Percentiles rank a stretch among this genome's conserved stretches.
phyloP scores from a whole-genome alignment of 1,140 invertebrate species.

The Neodiprion pinetum region DNA sequence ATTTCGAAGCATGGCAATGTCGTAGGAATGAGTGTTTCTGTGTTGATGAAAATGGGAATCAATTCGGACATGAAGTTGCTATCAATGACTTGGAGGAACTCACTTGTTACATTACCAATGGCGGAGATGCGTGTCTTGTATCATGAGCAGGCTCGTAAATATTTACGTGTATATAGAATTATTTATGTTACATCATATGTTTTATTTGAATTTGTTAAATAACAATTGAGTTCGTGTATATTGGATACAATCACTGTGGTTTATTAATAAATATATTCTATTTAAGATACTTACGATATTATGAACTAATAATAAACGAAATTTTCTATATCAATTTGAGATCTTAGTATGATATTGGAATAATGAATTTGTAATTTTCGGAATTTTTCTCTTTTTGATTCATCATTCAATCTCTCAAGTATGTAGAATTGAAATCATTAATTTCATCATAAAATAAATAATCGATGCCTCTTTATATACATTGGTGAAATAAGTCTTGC shows the following conservation, averaged over 20 bases:
- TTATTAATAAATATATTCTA: background rate
- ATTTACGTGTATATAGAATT: too few species aligned
- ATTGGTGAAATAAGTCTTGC: background rate
- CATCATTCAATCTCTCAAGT: background rate
- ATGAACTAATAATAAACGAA: conserved; percentile 14
- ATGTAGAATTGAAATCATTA: background rate
- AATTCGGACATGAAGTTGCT: conserved; percentile 51
- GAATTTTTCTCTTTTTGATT: background rate
- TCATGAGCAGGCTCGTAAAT: background rate
- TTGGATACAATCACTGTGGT: too few species aligned
- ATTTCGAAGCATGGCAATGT: conserved; percentile 66
- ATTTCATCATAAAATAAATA: background rate
- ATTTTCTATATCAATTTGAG: too few species aligned
- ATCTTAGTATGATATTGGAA: too few species aligned
- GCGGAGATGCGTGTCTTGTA: conserved; percentile 25
- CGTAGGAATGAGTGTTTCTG: conserved; percentile 65
- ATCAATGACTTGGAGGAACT: conserved; percentile 42
- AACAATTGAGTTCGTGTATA: too few species aligned
- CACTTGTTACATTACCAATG: conserved; percentile 43
- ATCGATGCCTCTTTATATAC: background rate
- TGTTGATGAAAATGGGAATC: conserved; percentile 66
- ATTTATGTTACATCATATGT: too few species aligned
- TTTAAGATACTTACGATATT: background rate
- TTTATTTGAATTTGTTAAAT: too few species aligned
- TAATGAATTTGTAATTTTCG: too few species aligned